These are phyloP conservation scores for Todiramphus chloris DNA, from an alignment of 2,113 vertebrate species.

Conservation along the genomic window DNA sequence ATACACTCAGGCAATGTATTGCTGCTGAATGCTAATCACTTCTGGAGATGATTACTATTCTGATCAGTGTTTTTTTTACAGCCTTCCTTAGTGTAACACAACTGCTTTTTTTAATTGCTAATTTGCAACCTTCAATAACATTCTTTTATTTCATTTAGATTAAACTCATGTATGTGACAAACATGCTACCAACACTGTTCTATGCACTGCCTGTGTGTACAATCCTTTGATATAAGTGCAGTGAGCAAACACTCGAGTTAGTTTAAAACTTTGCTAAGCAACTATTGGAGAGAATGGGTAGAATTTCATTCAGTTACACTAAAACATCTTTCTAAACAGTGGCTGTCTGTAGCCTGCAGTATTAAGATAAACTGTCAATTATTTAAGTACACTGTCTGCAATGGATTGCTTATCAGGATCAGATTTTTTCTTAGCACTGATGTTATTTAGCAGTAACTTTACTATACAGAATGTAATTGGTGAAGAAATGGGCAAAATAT, in stretches of 20 bases:
- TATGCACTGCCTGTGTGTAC: background rate
- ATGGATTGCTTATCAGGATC: constrained; percentile 45
- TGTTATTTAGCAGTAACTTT: background rate
- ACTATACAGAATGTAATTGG: constrained; percentile 56
- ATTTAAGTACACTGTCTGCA: constrained; percentile 59
- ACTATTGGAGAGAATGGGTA: constrained; percentile 55
- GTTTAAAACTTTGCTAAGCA: constrained; percentile 59
- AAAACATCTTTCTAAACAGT: constrained; percentile 51
- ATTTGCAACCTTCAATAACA: background rate
- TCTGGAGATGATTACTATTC: background rate
- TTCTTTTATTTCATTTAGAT: constrained; percentile 12
- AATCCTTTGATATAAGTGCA: background rate
- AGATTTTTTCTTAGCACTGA: background rate
- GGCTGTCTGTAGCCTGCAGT: constrained; percentile 34
- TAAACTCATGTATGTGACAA: constrained; percentile 14
- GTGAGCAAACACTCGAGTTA: background rate
- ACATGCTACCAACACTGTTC: background rate
- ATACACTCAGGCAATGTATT: background rate
- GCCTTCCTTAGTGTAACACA: background rate
- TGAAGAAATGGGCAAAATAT: constrained; percentile 54
- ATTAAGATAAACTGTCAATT: constrained; percentile 62
- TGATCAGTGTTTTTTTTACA: background rate
- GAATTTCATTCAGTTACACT: constrained; percentile 66
- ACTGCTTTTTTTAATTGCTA: background rate
- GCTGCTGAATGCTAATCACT: constrained; percentile 2